Percentiles rank a stretch among this genome's conserved stretches.
phyloP scores from a whole-genome alignment of 2,797 vertebrate genomes.

The Lemur catta region DNA sequence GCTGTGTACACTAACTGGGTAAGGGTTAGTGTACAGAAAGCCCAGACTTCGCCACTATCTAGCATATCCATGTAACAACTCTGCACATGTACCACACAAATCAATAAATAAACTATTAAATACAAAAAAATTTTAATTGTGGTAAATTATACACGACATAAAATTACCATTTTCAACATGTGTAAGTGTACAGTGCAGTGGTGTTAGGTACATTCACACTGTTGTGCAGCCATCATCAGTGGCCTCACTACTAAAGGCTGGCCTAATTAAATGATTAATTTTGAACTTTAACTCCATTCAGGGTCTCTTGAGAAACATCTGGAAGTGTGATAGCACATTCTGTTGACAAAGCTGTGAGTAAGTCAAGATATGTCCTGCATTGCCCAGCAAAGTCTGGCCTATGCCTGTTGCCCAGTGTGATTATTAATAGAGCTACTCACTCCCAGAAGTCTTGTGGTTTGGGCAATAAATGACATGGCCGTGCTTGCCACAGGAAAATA shows the following conservation, averaged over 20 bases:
- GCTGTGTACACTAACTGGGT: neutral
- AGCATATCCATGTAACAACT: neutral
- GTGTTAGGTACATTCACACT: neutral
- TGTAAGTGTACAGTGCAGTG: neutral
- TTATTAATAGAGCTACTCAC: neutral
- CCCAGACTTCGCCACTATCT: neutral
- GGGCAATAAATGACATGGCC: neutral
- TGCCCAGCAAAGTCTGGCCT: neutral
- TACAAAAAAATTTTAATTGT: neutral
- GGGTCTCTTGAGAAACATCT: neutral
- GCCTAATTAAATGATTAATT: neutral
- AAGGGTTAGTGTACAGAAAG: neutral
- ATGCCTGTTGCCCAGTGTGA: neutral
- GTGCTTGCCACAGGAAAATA: neutral
- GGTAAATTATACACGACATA: neutral
- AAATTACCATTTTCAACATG: neutral
- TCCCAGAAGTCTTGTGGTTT: neutral
- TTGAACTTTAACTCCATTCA: conserved; percentile 13
- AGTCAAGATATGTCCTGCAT: neutral
- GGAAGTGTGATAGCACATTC: neutral
- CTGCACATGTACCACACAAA: neutral
- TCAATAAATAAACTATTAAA: neutral
- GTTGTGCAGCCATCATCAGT: neutral
- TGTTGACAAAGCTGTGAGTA: neutral
- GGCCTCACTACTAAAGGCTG: neutral